A percentile compares a stretch with the other conserved stretches of the same genome.
Evolutionary conservation across 2,888 invertebrate species (phyloP).

Genomic region (Venusia cambrica): DNA sequence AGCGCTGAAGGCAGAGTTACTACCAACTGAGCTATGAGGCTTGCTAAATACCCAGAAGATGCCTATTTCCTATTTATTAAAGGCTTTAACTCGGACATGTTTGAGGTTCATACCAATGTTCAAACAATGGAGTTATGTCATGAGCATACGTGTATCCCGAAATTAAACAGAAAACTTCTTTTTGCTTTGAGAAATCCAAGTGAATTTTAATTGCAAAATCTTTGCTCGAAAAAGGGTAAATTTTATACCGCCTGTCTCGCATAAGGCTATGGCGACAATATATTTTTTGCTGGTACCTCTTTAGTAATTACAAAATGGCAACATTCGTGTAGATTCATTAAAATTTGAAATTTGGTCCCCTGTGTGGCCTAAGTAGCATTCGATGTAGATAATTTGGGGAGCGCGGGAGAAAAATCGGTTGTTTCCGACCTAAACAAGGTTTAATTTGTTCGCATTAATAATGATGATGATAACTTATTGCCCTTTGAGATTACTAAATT

Average conservation of each 20-base stretch:
- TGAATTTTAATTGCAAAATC: slow-evolving; percentile 13
- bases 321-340: slow-evolving; percentile 34
- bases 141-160: background rate
- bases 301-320: slow-evolving; percentile 22
- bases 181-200: background rate
- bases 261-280: slow-evolving; percentile 9
- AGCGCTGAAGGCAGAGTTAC: too few species aligned
- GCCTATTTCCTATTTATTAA: too few species aligned
- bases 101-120: too few species aligned
- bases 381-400: slow-evolving; percentile 69
- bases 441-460: slow-evolving; percentile 74
- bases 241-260: slow-evolving; percentile 12
- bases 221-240: slow-evolving; percentile 7
- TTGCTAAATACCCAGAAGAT: too few species aligned
- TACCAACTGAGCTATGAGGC: too few species aligned
- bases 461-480: slow-evolving; percentile 62
- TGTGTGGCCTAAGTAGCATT: slow-evolving; percentile 60
- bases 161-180: slow-evolving; percentile 1
- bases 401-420: slow-evolving; percentile 65
- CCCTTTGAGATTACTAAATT: slow-evolving; percentile 36
- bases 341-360: slow-evolving; percentile 46
- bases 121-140: too few species aligned
- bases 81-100: too few species aligned
- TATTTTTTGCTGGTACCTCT: slow-evolving; percentile 13
- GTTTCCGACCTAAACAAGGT: slow-evolving; percentile 59